A percentile compares a stretch with the other conserved stretches of the same genome.
Conservation (phyloP, 2,113 vertebrate species). For the Myrmecobius fasciatus region DNA sequence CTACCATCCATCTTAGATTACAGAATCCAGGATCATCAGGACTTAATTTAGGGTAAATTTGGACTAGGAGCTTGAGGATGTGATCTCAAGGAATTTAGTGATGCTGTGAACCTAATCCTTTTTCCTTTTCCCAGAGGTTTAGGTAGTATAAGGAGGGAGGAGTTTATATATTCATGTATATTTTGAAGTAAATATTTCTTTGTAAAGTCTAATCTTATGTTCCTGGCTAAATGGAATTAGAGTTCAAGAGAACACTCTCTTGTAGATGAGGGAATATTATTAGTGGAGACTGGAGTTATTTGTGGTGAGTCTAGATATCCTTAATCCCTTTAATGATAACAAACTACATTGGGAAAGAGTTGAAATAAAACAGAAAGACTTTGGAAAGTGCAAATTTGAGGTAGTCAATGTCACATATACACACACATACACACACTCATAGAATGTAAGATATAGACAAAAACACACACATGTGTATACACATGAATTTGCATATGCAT, state of each 20-base stretch:
- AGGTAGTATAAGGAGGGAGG: not conserved
- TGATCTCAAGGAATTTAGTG: not conserved
- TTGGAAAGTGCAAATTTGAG: not conserved
- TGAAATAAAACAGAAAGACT: not conserved
- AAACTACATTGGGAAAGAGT: not conserved
- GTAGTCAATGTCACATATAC: not conserved
- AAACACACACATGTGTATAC: not conserved
- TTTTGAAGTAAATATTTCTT: not conserved
- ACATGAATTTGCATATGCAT: not conserved
- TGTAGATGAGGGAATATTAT: not conserved
- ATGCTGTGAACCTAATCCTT: not conserved
- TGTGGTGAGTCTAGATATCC: not conserved
- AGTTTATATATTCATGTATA: not conserved
- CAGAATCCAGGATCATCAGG: not conserved
- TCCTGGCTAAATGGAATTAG: not conserved
- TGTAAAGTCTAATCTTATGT: not conserved
- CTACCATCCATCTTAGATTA: not conserved
- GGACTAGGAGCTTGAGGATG: not conserved
- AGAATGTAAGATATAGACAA: not conserved
- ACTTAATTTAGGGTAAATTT: not conserved
- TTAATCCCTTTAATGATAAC: not conserved
- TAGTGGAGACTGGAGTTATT: not conserved
- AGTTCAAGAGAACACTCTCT: not conserved
- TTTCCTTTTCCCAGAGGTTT: not conserved
- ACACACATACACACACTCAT: not conserved